Conservation (phyloP, 2,797 vertebrate species). For the Triplophysa yarkandensis region DNA sequence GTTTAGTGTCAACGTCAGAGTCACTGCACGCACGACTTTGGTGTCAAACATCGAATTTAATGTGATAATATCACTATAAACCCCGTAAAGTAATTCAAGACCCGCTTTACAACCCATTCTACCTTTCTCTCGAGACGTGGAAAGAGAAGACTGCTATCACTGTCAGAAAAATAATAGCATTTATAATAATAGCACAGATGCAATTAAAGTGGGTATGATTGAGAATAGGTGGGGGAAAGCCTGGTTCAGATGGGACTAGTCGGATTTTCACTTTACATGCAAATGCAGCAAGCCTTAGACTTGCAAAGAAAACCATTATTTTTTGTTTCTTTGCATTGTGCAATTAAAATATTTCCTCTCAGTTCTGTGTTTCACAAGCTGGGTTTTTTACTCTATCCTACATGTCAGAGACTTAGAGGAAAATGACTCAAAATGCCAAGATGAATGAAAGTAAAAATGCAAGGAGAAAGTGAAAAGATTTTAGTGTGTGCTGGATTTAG, state of each 20-base stretch:
- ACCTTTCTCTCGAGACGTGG: conserved; percentile 8
- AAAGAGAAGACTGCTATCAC: conserved; percentile 14
- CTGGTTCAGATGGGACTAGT: background rate
- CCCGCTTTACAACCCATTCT: background rate
- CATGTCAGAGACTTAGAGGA: background rate
- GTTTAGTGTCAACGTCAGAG: conserved; percentile 13
- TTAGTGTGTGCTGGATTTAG: too few species aligned
- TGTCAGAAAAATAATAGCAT: conserved; percentile 37
- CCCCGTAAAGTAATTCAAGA: conserved; percentile 21
- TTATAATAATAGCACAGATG: conserved; percentile 41
- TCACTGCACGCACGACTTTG: background rate
- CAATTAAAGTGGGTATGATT: conserved; percentile 27
- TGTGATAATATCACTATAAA: conserved; percentile 17
- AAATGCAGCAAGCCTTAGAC: conserved; percentile 53
- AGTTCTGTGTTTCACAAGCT: conserved; percentile 29
- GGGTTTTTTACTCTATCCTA: conserved; percentile 3
- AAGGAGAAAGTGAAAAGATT: too few species aligned
- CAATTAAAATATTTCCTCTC: conserved; percentile 51
- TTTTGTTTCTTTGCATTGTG: conserved; percentile 45
- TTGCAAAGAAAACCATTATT: conserved; percentile 52
- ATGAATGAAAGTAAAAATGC: background rate
- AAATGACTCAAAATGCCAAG: background rate
- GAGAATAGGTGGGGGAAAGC: conserved; percentile 6
- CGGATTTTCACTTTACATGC: conserved; percentile 46
- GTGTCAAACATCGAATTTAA: conserved; percentile 33